A percentile compares a stretch with the other conserved stretches of the same genome.
phyloP scores from a whole-genome alignment of 2,797 vertebrate species.

The Ciconia nigra region DNA sequence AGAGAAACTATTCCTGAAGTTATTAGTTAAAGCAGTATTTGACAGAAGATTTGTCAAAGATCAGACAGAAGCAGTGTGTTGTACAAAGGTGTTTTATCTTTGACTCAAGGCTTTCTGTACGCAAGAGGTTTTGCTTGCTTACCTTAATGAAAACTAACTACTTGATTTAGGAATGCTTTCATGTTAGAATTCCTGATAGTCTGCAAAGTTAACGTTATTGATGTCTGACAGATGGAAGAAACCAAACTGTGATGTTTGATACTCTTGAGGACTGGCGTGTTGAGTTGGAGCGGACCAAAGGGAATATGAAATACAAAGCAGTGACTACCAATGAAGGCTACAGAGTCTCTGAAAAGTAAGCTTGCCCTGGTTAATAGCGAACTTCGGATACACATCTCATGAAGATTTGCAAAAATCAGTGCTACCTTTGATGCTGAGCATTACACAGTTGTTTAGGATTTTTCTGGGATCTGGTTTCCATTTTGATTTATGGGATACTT shows the following conservation, averaged over 20 bases:
- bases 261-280: slow-evolving; percentile 80
- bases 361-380: background rate
- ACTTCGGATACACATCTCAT: background rate
- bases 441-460: background rate
- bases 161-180: background rate
- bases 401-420: background rate
- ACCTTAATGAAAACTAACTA: background rate
- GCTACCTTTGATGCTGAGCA: background rate
- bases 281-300: slow-evolving; percentile 84
- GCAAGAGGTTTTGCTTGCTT: background rate
- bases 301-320: slow-evolving; percentile 75
- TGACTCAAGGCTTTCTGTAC: background rate
- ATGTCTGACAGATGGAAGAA: slow-evolving; percentile 33
- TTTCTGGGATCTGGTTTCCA: background rate
- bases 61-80: background rate
- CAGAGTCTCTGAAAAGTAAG: slow-evolving; percentile 77
- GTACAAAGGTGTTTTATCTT: background rate
- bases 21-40: background rate
- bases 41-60: background rate
- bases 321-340: slow-evolving; percentile 79
- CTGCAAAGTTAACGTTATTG: background rate
- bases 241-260: slow-evolving; percentile 83
- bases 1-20: background rate
- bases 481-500: background rate
- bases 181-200: background rate